Percentiles rank a stretch among this genome's conserved stretches.
Evolutionary conservation across 2,888 invertebrate genomes (phyloP).

Genomic region (Schizaphis graminum): DNA sequence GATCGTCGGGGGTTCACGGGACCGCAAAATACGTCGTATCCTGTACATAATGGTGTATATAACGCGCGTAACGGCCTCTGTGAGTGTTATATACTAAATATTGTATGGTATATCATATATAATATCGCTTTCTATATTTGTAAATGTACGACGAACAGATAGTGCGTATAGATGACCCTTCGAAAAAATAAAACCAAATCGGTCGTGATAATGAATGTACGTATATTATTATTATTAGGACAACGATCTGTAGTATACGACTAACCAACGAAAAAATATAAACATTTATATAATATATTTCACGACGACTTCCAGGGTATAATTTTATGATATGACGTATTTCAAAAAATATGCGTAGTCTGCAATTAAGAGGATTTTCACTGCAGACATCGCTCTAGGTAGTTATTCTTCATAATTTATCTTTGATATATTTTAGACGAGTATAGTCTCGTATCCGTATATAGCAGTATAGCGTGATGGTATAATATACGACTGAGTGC

Average conservation of each 20-base stretch:
- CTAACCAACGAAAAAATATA: background rate
- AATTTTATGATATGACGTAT: too few relatives aligned
- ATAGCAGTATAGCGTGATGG: too few relatives aligned
- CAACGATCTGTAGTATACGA: background rate
- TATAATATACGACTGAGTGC: too few relatives aligned
- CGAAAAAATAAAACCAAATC: background rate
- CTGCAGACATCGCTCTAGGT: too few relatives aligned
- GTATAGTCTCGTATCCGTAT: too few relatives aligned
- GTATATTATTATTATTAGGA: background rate
- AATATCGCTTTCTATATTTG: background rate
- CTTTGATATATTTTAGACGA: too few relatives aligned
- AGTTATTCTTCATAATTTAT: too few relatives aligned
- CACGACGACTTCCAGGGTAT: background rate
- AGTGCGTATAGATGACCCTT: background rate
- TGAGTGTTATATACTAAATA: background rate
- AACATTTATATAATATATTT: background rate
- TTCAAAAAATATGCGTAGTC: too few relatives aligned
- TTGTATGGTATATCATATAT: too few relatives aligned
- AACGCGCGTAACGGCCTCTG: background rate
- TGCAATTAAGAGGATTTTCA: too few relatives aligned
- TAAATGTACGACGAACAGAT: background rate
- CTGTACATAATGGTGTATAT: background rate
- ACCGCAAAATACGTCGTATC: slow-evolving; percentile 38
- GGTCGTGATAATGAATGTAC: too few relatives aligned
- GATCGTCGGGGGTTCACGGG: slow-evolving; percentile 34